Base-by-base conservation (phyloP, 2,113 vertebrate species). In the Polypterus bichir region DNA sequence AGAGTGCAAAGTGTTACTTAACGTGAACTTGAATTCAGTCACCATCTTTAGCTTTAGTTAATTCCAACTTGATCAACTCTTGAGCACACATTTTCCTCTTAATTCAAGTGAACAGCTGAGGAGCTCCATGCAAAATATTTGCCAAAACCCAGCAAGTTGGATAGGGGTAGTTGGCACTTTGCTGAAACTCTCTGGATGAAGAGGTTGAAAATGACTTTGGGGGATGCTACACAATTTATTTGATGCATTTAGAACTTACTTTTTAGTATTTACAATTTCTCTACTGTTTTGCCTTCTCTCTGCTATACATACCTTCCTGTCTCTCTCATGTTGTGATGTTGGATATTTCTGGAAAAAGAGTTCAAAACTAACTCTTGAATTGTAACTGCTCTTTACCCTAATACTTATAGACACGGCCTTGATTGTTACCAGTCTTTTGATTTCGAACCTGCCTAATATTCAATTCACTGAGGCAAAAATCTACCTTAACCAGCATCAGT, bases 151-250 rank as follows among this genome's bases (percentile, higher is more conserved):
- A 60, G 59, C 65, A 65, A 66, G 63, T 66, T 54, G 44, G 49
- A 44, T 46, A 8, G 3, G 7, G 47, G n/a, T 60, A 7, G 64
- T 62, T 60, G 63, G 61, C 67, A 64, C 54, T 66, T 61, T 27
- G 8, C 48, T 56, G 66, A 63, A 61, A 62, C 45, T 44, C 62
- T 68, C 11, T 57, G 66, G 58, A 60, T 66, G 53, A 46, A 45
- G 45, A 47, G 52, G 9, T 51, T 47, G 9, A 46, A 45, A 44
- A 60, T 59, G 49, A 63, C 62, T 59, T 48, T 48, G 55, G 63
- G 71, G 61, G 54, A 64, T 57, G 67, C 60, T 68, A 62, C 65
- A 70, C 66, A 66, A 68, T 70, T 68, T 66, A 70, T 55, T 64
- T 9, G 47, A 54, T 49, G 61, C 45, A n/a, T 60, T 44, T 60